These are phyloP conservation scores for Lucilia sericata DNA, from an alignment of 1,140 invertebrate genomes.

Conservation along the genomic window DNA sequence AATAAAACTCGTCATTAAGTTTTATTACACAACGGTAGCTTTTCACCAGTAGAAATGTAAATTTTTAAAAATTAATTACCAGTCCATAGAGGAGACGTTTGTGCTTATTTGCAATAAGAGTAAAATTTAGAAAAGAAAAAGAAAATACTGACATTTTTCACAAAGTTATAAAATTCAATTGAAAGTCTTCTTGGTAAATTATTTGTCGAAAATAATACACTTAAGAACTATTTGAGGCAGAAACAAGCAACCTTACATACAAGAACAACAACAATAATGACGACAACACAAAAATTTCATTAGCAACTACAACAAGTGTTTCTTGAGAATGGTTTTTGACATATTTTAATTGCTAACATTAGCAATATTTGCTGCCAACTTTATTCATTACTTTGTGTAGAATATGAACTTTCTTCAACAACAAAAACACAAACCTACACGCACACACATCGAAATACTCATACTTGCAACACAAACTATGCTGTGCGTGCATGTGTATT, in stretches of 20 bases:
- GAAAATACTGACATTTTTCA: neutral
- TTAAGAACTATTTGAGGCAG: constrained; percentile 26
- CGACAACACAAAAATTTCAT: neutral
- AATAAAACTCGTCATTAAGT: neutral
- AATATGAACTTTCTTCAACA: constrained; percentile 10
- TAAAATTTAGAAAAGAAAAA: neutral
- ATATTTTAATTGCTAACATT: constrained; percentile 41
- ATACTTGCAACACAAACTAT: neutral
- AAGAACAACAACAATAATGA: neutral
- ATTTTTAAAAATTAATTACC: constrained; percentile 17
- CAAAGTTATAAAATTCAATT: constrained; percentile 25
- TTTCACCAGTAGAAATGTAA: neutral
- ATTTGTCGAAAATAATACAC: constrained; percentile 26
- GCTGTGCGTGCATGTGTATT: neutral
- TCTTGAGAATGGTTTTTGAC: constrained; percentile 39
- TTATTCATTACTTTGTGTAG: constrained; percentile 49
- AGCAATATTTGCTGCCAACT: constrained; percentile 29
- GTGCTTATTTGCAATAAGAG: neutral
- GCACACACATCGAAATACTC: constrained; percentile 15
- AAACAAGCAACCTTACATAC: neutral
- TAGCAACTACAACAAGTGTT: constrained; percentile 28
- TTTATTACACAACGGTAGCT: neutral
- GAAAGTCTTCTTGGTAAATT: constrained; percentile 11
- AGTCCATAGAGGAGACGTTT: neutral
- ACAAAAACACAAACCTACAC: constrained; percentile 31